Evolutionary conservation across 2,113 vertebrate species (phyloP).

Genomic region (Polyodon spathula): DNA sequence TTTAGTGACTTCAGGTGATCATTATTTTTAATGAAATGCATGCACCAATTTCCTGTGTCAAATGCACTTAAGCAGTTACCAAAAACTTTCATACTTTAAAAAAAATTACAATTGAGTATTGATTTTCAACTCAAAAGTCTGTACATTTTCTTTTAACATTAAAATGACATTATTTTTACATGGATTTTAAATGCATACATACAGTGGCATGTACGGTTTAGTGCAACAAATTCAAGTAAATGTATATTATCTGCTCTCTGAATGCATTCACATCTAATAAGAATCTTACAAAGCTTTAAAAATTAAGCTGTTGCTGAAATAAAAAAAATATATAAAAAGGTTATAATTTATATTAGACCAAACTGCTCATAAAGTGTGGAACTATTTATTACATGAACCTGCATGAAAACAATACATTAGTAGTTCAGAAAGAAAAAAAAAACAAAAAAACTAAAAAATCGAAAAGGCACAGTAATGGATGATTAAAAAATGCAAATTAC

Average conservation of each 20-base stretch:
- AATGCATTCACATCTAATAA: slow-evolving; percentile 53
- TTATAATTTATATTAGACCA: slow-evolving; percentile 40
- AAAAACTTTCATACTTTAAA: slow-evolving; percentile 27
- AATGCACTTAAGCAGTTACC: slow-evolving; percentile 23
- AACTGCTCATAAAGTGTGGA: slow-evolving; percentile 53
- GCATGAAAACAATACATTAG: slow-evolving; percentile 48
- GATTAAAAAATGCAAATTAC: slow-evolving; percentile 37
- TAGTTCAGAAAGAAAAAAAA: slow-evolving; percentile 41
- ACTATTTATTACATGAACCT: slow-evolving; percentile 62
- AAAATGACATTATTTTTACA: slow-evolving; percentile 26
- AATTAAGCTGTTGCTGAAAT: slow-evolving; percentile 22
- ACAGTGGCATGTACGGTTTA: slow-evolving; percentile 17
- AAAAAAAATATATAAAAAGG: slow-evolving; percentile 40
- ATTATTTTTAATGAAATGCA: no score
- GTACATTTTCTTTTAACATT: neutral
- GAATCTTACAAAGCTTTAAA: slow-evolving; percentile 31
- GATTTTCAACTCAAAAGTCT: slow-evolving; percentile 6
- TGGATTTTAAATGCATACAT: slow-evolving; percentile 27
- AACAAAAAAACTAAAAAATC: slow-evolving; percentile 25
- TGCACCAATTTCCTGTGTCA: slow-evolving; percentile 9
- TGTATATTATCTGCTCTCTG: slow-evolving; percentile 42
- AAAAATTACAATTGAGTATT: slow-evolving; percentile 12
- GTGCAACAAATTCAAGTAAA: slow-evolving; percentile 6
- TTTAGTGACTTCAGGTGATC: slow-evolving; percentile 31
- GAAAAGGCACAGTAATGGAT: slow-evolving; percentile 43